phyloP scores from a whole-genome alignment of 2,797 vertebrate species.

The Neomorphus geoffroyi region DNA sequence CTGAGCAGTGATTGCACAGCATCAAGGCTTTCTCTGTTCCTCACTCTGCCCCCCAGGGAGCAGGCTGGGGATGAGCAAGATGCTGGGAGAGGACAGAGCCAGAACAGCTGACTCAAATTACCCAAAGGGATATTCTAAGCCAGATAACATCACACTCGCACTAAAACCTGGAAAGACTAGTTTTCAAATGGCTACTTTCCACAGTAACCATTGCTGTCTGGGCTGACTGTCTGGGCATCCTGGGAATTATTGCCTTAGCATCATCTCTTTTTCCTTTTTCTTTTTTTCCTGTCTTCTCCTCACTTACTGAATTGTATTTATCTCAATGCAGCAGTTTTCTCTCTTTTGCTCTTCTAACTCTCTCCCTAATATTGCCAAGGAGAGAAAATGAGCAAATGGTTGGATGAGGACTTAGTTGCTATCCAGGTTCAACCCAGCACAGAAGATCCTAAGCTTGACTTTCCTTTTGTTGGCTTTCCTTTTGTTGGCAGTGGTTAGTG shows the following conservation, averaged over 20 bases:
- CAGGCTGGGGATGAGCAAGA: neutral
- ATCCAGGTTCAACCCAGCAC: neutral
- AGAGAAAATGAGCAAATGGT: accelerated
- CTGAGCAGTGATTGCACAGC: neutral
- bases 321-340: neutral
- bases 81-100: neutral
- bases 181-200: neutral
- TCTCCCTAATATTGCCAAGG: neutral
- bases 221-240: neutral
- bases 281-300: neutral
- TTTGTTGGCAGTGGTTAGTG: neutral
- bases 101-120: neutral
- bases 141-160: neutral
- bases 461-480: neutral
- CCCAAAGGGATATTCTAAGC: neutral
- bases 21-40: neutral
- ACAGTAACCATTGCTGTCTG: neutral
- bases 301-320: neutral
- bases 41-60: neutral
- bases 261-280: too few relatives aligned
- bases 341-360: neutral
- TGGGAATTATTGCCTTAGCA: neutral
- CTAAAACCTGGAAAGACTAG: neutral
- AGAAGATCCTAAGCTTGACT: neutral
- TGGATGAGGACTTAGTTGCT: neutral